These are phyloP conservation scores for Ennomos quercinarius DNA, from an alignment of 2,888 invertebrate genomes.

Conservation along the genomic window DNA sequence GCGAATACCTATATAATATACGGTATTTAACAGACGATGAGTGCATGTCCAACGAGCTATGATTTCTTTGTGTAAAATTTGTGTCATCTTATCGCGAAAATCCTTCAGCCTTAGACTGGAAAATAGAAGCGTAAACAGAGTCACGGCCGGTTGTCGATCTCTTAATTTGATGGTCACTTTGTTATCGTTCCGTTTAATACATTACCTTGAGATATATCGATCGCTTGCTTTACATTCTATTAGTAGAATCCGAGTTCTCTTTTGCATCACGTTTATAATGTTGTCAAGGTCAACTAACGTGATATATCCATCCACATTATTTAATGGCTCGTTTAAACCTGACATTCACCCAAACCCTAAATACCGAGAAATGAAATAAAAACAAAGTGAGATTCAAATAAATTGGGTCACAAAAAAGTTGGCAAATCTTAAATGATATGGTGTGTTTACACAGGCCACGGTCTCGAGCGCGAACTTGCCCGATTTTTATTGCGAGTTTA, in stretches of 20 bases:
- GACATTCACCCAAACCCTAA: conserved; percentile 31
- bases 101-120: conserved; percentile 69
- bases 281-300: conserved; percentile 18
- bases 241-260: conserved; percentile 16
- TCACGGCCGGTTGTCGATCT: conserved; percentile 83
- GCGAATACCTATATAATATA: conserved; percentile 50
- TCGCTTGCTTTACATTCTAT: conserved; percentile 44
- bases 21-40: conserved; percentile 45
- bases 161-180: conserved; percentile 77
- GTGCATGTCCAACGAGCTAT: conserved; percentile 36
- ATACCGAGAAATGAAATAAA: conserved; percentile 24
- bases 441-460: conserved; percentile 64
- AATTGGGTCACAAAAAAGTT: conserved; percentile 36
- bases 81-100: conserved; percentile 75
- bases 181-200: conserved; percentile 61
- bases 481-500: conserved; percentile 78
- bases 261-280: conserved; percentile 16
- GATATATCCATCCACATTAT: conserved; percentile 18
- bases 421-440: conserved; percentile 50
- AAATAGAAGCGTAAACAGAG: conserved; percentile 70
- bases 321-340: conserved; percentile 31
- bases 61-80: conserved; percentile 50
- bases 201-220: conserved; percentile 61
- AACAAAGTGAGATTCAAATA: conserved; percentile 30
- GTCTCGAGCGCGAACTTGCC: conserved; percentile 76